These are phyloP conservation scores for Mus minutoides DNA, from an alignment of 2,797 vertebrate genomes.

Conservation along the genomic window DNA sequence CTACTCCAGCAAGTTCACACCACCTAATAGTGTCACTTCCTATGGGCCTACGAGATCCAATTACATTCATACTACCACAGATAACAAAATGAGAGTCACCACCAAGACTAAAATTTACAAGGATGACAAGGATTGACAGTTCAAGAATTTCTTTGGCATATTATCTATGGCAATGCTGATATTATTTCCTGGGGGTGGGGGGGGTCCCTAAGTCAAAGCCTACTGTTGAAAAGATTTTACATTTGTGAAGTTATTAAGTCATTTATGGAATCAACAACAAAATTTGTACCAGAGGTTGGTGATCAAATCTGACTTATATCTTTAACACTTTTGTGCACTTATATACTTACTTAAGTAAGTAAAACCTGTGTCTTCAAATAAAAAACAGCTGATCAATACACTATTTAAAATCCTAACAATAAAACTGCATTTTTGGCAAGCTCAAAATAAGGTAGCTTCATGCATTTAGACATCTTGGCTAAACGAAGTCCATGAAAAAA, in stretches of 20 bases:
- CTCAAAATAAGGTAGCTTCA: neutral
- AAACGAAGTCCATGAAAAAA: neutral
- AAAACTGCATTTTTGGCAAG: neutral
- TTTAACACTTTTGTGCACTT: neutral
- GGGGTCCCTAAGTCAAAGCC: neutral
- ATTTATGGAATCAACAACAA: neutral
- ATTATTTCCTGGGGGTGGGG: neutral
- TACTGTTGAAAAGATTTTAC: neutral
- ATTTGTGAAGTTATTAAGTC: neutral
- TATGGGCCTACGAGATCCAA: neutral
- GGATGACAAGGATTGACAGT: neutral
- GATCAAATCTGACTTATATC: neutral
- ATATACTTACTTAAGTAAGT: neutral
- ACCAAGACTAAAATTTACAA: neutral
- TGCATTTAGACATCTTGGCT: neutral
- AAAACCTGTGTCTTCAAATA: neutral
- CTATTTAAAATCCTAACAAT: neutral
- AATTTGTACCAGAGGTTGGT: neutral
- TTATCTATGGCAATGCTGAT: neutral
- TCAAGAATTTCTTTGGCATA: neutral
- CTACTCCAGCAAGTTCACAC: neutral
- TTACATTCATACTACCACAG: neutral
- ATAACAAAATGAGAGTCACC: neutral
- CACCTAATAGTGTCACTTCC: neutral
- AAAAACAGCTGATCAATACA: neutral